These are phyloP conservation scores for Nephrotoma guestfalica DNA, from an alignment of 2,888 invertebrate species.

Conservation along the genomic window DNA sequence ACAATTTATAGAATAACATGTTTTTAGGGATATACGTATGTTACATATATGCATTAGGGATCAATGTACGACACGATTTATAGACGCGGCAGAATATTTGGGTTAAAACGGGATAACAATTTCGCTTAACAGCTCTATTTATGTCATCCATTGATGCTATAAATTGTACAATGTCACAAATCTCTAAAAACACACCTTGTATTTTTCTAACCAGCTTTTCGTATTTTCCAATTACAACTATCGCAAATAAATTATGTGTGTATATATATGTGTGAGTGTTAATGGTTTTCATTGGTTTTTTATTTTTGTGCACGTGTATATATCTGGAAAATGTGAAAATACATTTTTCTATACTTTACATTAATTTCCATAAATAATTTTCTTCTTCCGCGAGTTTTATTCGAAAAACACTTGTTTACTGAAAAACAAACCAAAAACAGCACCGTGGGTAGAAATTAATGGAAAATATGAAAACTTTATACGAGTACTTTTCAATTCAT, in stretches of 20 bases:
- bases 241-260: background rate
- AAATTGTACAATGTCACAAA: background rate
- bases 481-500: background rate
- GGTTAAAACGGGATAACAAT: background rate
- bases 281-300: background rate
- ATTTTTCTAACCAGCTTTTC: background rate
- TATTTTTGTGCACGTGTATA: background rate
- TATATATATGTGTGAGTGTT: background rate
- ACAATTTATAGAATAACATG: background rate
- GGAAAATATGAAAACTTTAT: background rate
- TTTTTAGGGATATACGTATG: background rate
- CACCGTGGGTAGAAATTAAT: background rate
- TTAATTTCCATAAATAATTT: background rate
- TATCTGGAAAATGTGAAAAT: background rate
- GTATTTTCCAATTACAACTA: background rate
- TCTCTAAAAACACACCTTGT: background rate
- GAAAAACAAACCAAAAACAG: background rate
- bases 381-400: background rate
- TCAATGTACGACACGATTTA: background rate
- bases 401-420: background rate
- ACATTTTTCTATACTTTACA: background rate
- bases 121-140: background rate
- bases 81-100: background rate
- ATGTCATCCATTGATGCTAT: background rate
- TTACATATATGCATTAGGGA: background rate